Base-by-base conservation (phyloP, 2,113 vertebrate genomes). In the Silurus glanis region DNA sequence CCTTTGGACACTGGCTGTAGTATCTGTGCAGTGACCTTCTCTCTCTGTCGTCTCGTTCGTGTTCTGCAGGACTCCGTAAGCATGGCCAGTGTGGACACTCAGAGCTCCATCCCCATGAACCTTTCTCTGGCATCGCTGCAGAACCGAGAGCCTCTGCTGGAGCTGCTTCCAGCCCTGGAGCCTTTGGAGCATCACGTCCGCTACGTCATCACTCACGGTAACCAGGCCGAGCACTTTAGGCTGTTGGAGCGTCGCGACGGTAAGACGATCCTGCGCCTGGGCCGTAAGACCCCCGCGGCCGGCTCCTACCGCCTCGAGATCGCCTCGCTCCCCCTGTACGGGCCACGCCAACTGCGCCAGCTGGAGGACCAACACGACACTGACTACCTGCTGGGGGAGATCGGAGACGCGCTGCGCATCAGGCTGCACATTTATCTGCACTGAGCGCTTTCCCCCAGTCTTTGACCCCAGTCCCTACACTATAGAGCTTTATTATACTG, bases 391-490 rank as follows among this genome's bases (percentile, higher is more conserved):
- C 94, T 92, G 47, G 96, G 95, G 51, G 96, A 96, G 85, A 91
- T 96, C 74, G 96, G 96, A 87, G 95, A 93, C 56, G 95, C 96
- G 9, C 96, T 98, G 91, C 92, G 94, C 91, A 96, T 99, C 93
- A 97, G 95, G 94, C 94, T 99, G 69, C 94, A 94, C 89, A 93
- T 99, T 88, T 97, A 95, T 88, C 96, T 99, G 94, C 96, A 97
- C 91, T 98, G 96, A 95, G 93, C 89, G 86, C 89, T 79, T 86
- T 82, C 82, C 71, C 82, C 71, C 86, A n/a, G 64, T 86, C 89
- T 90, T 89, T 89, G 49, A 80, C 80, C 87, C 89, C 92, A 83
- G 88, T 88, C 90, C 81, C 83, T 84, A 75, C 81, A 91, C 89
- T 86, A 79, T 87, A 86, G 90, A 87, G 92, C 90, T 79, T 87